phyloP scores from a whole-genome alignment of 2,797 vertebrate genomes.

The Oreortyx pictus region DNA sequence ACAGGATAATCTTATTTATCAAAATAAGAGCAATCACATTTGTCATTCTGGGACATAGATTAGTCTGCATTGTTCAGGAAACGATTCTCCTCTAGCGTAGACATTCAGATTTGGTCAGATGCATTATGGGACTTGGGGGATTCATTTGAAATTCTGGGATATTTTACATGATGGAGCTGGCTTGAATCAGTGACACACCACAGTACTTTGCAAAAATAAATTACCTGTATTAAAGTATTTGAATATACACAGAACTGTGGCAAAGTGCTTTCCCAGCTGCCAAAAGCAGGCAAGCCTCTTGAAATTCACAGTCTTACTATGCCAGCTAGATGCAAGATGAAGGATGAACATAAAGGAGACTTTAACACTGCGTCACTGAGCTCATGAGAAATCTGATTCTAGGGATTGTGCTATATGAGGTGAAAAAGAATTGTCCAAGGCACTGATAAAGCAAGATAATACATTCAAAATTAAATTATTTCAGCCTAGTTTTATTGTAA shows the following conservation, averaged over 20 bases:
- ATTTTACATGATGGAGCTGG: not conserved
- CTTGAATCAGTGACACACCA: not conserved
- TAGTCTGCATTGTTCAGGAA: not conserved
- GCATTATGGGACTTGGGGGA: not conserved
- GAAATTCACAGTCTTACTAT: conserved; percentile 4
- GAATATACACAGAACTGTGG: not conserved
- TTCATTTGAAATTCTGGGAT: not conserved
- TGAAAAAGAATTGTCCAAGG: not conserved
- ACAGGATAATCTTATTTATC: not conserved
- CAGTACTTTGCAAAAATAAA: not conserved
- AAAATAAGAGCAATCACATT: not conserved
- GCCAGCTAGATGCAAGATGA: not conserved
- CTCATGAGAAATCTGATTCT: not conserved
- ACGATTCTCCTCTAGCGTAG: not conserved
- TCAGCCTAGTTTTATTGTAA: not conserved
- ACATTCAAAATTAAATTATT: not conserved
- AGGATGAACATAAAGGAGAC: not conserved
- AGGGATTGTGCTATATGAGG: not conserved
- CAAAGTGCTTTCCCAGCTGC: not conserved
- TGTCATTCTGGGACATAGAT: not conserved
- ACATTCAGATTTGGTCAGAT: not conserved
- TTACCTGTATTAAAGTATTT: not conserved
- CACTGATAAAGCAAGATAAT: not conserved
- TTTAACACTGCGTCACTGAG: not conserved
- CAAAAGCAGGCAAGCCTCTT: not conserved